Evolutionary conservation across 92 coral and sea anemone species (phyloP).

Genomic region (Siderastrea radians): DNA sequence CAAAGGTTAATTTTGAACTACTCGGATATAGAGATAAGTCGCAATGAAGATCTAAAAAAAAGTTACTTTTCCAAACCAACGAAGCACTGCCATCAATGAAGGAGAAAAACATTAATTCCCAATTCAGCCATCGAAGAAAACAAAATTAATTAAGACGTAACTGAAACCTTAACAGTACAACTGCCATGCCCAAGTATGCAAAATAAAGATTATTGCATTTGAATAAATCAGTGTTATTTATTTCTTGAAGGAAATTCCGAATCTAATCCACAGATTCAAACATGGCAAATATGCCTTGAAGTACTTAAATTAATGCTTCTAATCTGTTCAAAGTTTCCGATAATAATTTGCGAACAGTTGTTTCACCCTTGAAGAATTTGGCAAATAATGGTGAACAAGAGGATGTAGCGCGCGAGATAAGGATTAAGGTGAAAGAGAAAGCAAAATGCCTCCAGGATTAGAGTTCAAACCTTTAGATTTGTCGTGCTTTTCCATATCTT

Average conservation of each 20-base stretch:
- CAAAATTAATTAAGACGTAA: not conserved
- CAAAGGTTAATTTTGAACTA: too few relatives aligned
- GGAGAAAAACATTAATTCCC: too few relatives aligned
- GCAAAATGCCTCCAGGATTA: slow-evolving; percentile 71
- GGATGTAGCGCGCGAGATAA: not conserved
- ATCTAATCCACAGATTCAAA: not conserved
- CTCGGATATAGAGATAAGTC: too few relatives aligned
- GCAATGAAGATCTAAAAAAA: too few relatives aligned
- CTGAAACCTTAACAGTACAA: not conserved
- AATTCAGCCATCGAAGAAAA: not conserved
- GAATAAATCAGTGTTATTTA: not conserved
- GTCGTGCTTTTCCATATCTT: slow-evolving; percentile 80
- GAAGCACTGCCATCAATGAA: too few relatives aligned
- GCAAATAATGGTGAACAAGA: not conserved
- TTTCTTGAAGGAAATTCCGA: not conserved
- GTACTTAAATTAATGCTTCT: not conserved
- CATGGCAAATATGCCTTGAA: not conserved
- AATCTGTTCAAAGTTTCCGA: not conserved
- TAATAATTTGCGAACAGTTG: not conserved
- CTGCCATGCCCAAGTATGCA: not conserved
- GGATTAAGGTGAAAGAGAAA: not conserved
- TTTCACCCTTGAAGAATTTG: not conserved
- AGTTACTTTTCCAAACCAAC: too few relatives aligned
- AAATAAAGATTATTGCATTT: not conserved
- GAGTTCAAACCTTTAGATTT: slow-evolving; percentile 74